These are phyloP conservation scores for Tortricodes alternella DNA, from an alignment of 2,888 invertebrate genomes.

Conservation along the genomic window DNA sequence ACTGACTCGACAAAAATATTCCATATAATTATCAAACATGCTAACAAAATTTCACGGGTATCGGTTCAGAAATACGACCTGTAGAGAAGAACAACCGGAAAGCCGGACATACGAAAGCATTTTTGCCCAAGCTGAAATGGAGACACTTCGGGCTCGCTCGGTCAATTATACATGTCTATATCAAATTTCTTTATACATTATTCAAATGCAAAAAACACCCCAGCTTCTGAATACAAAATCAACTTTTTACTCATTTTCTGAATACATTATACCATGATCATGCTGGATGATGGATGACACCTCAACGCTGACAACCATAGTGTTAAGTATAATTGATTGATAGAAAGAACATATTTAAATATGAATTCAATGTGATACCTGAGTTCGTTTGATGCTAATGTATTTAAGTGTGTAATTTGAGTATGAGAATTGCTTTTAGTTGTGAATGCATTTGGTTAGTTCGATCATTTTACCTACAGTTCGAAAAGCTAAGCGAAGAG, in stretches of 20 bases:
- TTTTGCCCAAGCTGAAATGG: too few relatives aligned
- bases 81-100: too few relatives aligned
- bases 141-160: too few relatives aligned
- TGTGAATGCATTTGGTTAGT: not conserved
- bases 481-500: too few relatives aligned
- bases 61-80: too few relatives aligned
- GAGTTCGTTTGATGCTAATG: conserved; percentile 21
- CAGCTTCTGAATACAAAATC: conserved; percentile 49
- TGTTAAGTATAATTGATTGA: conserved; percentile 66
- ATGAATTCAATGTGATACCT: conserved; percentile 28
- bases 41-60: too few relatives aligned
- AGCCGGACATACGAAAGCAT: too few relatives aligned
- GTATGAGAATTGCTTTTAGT: conserved; percentile 2
- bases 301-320: conserved; percentile 54
- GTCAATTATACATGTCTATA: too few relatives aligned
- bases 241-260: conserved; percentile 44
- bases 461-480: too few relatives aligned
- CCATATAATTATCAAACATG: too few relatives aligned
- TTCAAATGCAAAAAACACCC: conserved; percentile 22
- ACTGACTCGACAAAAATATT: too few relatives aligned
- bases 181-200: not conserved
- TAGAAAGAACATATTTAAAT: conserved; percentile 44
- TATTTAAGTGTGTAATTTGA: conserved; percentile 15
- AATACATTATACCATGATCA: conserved; percentile 46
- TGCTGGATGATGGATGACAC: conserved; percentile 54